Conservation (phyloP, 2,113 vertebrate genomes). For the Dromas ardeola region DNA sequence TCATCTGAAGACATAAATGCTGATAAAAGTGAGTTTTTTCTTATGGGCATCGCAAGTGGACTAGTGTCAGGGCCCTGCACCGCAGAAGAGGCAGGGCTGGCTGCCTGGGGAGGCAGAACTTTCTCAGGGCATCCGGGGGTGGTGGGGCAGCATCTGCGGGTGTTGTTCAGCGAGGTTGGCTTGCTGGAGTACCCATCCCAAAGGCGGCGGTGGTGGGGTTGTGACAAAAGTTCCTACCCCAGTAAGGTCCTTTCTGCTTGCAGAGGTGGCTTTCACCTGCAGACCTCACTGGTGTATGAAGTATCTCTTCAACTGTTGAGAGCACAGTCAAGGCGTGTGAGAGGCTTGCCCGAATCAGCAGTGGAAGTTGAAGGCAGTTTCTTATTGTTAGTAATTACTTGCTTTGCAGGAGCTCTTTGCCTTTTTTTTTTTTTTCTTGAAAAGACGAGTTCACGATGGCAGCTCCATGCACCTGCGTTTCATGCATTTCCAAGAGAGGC, state of each 20-base stretch:
- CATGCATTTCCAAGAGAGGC: not conserved
- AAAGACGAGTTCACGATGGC: not conserved
- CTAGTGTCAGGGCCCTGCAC: not conserved
- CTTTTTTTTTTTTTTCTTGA: not conserved
- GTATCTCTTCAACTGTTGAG: not conserved
- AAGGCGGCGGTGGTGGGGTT: too few species aligned
- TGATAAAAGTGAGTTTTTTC: not conserved
- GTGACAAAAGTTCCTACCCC: not conserved
- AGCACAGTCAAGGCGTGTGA: not conserved
- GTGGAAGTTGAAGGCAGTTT: not conserved
- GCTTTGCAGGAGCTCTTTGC: not conserved
- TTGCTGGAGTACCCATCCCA: not conserved
- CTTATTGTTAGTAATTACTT: not conserved
- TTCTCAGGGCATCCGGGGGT: rapidly evolving
- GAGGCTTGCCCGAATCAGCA: not conserved
- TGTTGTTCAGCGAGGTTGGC: too few species aligned
- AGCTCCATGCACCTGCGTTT: not conserved
- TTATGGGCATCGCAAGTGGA: not conserved
- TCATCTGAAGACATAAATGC: not conserved
- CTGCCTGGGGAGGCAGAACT: not conserved
- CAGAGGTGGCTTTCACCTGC: not conserved
- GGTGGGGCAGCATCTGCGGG: not conserved
- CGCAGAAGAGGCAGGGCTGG: not conserved
- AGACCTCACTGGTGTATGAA: not conserved
- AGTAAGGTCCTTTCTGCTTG: not conserved